Evolutionary conservation across 2,797 vertebrate genomes (phyloP), one percentile per base, ranked within the genome.

Genomic region (Anas capensis): DNA sequence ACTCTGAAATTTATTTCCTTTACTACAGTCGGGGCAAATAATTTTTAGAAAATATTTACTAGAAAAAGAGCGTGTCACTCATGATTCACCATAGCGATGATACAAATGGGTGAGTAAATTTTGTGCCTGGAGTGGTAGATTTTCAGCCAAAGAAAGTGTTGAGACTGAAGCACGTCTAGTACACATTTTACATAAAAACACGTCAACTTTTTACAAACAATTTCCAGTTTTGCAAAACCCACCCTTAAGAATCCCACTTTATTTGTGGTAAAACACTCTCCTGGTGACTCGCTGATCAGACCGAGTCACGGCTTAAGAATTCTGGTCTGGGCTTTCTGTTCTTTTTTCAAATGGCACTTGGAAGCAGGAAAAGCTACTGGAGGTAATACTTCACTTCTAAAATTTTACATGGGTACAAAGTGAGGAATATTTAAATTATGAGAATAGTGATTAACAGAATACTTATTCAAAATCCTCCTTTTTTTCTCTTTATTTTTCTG

Each of bases 321-420:
- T 38, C 38, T 38, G 38, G 38, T 38, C 38, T 38, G 38, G 38
- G 38, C 38, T 40, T 87, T 54, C 36, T 57, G 46, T 78, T 18
- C 15, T 69, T 81, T 78, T 77, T 36, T 70, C 66, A 34, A 40
- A n/a, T n/a, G 46, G 33, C 34, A 8, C 60, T 14, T 2, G 57
- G 82, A 65, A 68, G 44, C 53, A 2, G 0, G 68, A 54, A 46
- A 49, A 92, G 61, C 71, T 12, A n/a, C 46, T 8, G 68, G 31
- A 93, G 91, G 91, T 92, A 94, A 94, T 51, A 34, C 38, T 56
- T 94, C 56, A 69, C 82, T 96, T 77, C 73, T 48, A 48, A 92
- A 44, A 79, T 68, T 23, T 11, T 54, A 72, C 36, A 16, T 19
- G 87, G 36, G 70, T 70, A 78, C 46, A 72, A 95, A 91, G 75